Evolutionary conservation across 1,140 invertebrate species (phyloP).

Genomic region (Micrasema minimum): DNA sequence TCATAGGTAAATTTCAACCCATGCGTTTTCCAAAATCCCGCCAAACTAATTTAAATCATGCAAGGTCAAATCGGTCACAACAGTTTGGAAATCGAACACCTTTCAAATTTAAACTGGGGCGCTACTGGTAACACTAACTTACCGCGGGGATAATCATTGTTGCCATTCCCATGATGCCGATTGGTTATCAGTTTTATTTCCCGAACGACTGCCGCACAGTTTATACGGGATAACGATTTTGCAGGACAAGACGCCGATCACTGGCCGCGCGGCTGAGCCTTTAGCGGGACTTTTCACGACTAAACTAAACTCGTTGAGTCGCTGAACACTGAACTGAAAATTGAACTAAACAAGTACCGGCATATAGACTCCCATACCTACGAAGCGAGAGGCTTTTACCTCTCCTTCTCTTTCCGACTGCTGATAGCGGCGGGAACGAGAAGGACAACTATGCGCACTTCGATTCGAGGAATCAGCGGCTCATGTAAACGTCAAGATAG

Average conservation of each 20-base stretch:
- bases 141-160: constrained; percentile 28
- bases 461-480: constrained; percentile 22
- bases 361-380: neutral
- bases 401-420: constrained; percentile 20
- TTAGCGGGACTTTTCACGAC: constrained; percentile 11
- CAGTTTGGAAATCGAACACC: constrained; percentile 8
- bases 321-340: neutral
- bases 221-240: constrained; percentile 2
- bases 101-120: constrained; percentile 12
- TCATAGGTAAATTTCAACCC: neutral
- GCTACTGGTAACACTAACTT: constrained; percentile 14
- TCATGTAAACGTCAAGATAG: constrained; percentile 36
- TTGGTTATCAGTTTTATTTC: constrained; percentile 1
- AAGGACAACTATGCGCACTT: constrained; percentile 20
- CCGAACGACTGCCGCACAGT: constrained; percentile 15
- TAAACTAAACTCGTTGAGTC: neutral
- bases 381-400: constrained; percentile 11
- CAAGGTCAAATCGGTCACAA: constrained; percentile 35
- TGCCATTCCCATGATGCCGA: constrained; percentile 25
- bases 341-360: constrained; percentile 24
- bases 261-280: constrained; percentile 2
- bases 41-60: constrained; percentile 4
- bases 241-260: neutral
- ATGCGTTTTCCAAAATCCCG: neutral
- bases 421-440: neutral